phyloP scores from a whole-genome alignment of 2,113 vertebrate genomes.

The Varanus komodoensis region DNA sequence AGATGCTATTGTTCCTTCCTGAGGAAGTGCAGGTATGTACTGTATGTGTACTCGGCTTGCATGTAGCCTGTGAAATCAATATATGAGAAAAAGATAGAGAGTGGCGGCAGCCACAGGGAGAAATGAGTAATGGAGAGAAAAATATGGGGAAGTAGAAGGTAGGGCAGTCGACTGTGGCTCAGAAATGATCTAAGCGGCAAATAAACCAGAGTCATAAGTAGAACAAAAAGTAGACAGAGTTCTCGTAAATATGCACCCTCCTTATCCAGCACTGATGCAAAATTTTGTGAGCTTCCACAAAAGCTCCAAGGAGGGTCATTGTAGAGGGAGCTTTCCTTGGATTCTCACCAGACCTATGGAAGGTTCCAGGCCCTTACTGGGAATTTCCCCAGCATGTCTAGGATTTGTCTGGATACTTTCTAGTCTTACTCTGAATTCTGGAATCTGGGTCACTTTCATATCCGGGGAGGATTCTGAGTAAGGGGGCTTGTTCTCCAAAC shows the following conservation, averaged over 20 bases:
- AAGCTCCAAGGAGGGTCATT: no score
- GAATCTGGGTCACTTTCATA: background rate
- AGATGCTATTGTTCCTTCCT: background rate
- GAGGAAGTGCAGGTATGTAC: conserved; percentile 10
- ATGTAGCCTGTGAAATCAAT: conserved; percentile 40
- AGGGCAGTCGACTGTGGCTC: background rate
- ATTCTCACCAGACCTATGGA: background rate
- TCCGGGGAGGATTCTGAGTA: background rate
- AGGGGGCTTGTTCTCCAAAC: no score
- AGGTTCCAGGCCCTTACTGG: background rate
- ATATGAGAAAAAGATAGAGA: background rate
- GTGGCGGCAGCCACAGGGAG: background rate
- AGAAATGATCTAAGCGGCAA: background rate
- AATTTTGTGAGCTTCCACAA: no score
- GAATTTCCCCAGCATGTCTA: no score
- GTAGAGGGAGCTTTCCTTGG: background rate
- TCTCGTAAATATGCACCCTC: no score
- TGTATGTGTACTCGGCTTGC: background rate
- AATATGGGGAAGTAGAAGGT: conserved; percentile 3
- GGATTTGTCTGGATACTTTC: background rate
- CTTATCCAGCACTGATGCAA: no score
- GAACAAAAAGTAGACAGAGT: no score
- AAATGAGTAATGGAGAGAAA: background rate
- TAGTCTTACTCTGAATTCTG: background rate
- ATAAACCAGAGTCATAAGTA: no score